Evolutionary conservation across 1,140 invertebrate species (phyloP).

Genomic region (Apis florea): DNA sequence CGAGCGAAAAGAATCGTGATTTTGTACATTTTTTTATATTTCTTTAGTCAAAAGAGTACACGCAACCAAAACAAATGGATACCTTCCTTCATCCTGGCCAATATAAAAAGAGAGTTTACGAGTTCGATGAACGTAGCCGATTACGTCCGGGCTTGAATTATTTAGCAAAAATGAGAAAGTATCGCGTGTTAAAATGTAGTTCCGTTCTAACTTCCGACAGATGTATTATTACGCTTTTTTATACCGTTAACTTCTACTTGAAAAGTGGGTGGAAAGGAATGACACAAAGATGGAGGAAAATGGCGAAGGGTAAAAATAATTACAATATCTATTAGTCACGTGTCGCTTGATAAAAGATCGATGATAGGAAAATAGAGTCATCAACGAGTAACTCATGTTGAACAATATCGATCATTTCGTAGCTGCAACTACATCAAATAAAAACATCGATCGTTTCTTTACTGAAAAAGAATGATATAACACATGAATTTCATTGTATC

Average conservation of each 20-base stretch:
- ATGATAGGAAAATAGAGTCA: conserved; percentile 22
- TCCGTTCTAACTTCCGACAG: conserved; percentile 33
- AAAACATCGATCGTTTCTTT: not conserved
- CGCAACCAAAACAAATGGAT: conserved; percentile 15
- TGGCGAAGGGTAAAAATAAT: not conserved
- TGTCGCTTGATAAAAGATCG: not conserved
- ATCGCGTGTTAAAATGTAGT: conserved; percentile 39
- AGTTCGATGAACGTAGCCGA: conserved; percentile 33
- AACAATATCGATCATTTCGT: not conserved
- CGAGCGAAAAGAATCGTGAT: not conserved
- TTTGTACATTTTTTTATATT: not conserved
- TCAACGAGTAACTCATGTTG: not conserved
- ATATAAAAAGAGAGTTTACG: conserved; percentile 36
- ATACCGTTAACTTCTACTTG: conserved; percentile 2
- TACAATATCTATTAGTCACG: conserved; percentile 4
- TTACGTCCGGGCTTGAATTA: conserved; percentile 28
- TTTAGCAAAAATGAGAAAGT: conserved; percentile 38
- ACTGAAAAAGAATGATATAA: not conserved
- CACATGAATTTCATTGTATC: not conserved
- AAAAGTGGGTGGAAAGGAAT: no score
- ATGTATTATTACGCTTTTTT: conserved; percentile 8
- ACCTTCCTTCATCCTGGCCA: not conserved
- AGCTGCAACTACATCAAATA: not conserved
- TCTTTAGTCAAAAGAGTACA: not conserved
- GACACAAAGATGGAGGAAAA: not conserved